phyloP scores from a whole-genome alignment of 2,797 vertebrate species.

The Buphagus erythrorhynchus region DNA sequence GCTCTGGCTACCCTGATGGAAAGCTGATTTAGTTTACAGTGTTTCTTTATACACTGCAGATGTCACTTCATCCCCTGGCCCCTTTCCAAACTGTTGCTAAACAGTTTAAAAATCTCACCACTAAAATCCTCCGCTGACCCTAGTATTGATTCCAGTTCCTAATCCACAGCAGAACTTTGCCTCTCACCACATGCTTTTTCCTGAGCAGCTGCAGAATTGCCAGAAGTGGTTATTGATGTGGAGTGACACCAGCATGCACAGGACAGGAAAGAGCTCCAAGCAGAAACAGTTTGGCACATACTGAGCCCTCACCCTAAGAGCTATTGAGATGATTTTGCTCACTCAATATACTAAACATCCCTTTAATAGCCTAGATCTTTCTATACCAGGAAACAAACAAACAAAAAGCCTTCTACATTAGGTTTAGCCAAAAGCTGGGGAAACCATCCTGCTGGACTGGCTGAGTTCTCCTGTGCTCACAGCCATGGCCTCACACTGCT shows the following conservation, averaged over 20 bases:
- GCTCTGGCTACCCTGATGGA: background rate
- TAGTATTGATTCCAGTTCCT: slow-evolving; percentile 22
- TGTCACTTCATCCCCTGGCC: background rate
- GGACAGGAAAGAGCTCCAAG: background rate
- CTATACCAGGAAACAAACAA: background rate
- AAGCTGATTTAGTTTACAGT: background rate
- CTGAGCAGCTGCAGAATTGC: background rate
- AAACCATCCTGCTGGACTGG: background rate
- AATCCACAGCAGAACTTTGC: background rate
- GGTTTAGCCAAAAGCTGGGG: background rate
- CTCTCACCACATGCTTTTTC: background rate
- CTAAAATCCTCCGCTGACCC: background rate
- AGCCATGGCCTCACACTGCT: background rate
- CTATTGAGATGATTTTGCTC: background rate
- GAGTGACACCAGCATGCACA: background rate
- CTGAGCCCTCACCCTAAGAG: background rate
- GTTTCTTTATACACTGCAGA: background rate
- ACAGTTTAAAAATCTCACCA: background rate
- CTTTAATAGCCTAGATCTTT: background rate
- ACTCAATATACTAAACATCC: background rate
- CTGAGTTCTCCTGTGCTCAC: background rate
- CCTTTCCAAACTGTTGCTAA: background rate
- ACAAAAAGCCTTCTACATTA: background rate
- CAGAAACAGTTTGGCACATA: background rate
- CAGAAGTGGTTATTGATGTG: background rate